Base-by-base conservation (phyloP, 2,888 invertebrate genomes). In the Nowickia ferox region DNA sequence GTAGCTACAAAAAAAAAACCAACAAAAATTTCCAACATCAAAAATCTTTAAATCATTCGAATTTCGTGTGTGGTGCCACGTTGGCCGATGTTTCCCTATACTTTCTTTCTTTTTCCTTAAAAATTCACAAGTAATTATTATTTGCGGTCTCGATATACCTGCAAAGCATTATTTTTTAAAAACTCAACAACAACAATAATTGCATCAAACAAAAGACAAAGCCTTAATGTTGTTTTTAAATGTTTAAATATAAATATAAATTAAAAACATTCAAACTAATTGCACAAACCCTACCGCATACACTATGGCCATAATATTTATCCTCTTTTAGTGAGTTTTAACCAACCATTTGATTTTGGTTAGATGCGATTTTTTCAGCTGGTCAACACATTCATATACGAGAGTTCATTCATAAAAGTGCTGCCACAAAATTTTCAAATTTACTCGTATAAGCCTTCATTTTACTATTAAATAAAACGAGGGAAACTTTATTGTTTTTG, bases 131-230 rank as follows among this genome's bases (percentile, higher is more conserved):
- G 2, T 22, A 22, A 22, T 22, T 22, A 22, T 22, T 22, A 2
- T 22, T 22, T 22, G 1, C 22, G 22, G 1, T 22, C 22, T 2
- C 22, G 1, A 2, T 2, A 2, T 22, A 22, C 2, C 22, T 2
- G 2, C 22, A 22, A 22, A 22, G 22, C 22, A 22, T 22, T 22
- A 22, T 22, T 22, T 22, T n/a, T 22, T 2, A 22, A 22, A 40
- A 55, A 66, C 30, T 42, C 13, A 42, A 66, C 46, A 65, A 78
- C 11, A 40, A 74, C 84, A 48, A 75, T 75, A 75, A 72, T 79
- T 55, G 48, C 65, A 84, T 84, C 75, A 84, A 75, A 69, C 84
- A 84, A 79, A 65, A 48, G 55, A 63, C 40, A 65, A 84, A 79
- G 63, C 69, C 75, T 71, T 65, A 79, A 69, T 84, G 84, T 75